A percentile compares a stretch with the other conserved stretches of the same genome.
phyloP scores from a whole-genome alignment of 2,888 invertebrate species.

The Dicyrtomina minuta region DNA sequence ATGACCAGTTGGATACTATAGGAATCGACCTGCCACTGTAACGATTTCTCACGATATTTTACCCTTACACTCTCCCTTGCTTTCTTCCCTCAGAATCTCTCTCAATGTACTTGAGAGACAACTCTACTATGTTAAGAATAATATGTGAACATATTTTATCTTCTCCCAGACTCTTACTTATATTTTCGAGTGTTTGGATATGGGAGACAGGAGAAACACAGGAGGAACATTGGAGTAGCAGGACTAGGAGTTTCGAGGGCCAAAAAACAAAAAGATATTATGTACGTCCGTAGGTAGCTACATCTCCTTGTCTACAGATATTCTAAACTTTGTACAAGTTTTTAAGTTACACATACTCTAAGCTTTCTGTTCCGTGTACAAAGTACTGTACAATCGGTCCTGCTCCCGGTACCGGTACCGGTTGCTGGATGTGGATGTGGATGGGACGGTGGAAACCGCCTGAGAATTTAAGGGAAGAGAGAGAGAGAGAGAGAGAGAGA shows the following conservation, averaged over 20 bases:
- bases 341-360: too few species aligned
- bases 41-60: slow-evolving; percentile 47
- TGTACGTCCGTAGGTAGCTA: too few species aligned
- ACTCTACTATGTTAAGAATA: slow-evolving; percentile 30
- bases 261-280: too few species aligned
- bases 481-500: too few species aligned
- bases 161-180: not conserved
- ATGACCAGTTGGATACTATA: slow-evolving; percentile 38
- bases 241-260: too few species aligned
- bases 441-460: not conserved
- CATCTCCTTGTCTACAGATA: too few species aligned
- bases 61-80: slow-evolving; percentile 28
- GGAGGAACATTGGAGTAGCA: too few species aligned
- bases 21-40: slow-evolving; percentile 39
- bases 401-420: not conserved
- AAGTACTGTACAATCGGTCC: too few species aligned
- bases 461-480: slow-evolving; percentile 16
- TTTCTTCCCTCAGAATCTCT: slow-evolving; percentile 22
- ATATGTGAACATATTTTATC: slow-evolving; percentile 32
- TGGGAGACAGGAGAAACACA: too few species aligned
- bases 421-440: not conserved
- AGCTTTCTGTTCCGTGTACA: not conserved
- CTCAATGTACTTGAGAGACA: slow-evolving; percentile 34
- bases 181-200: too few species aligned
- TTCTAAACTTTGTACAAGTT: too few species aligned